phyloP scores from a whole-genome alignment of 2,888 invertebrate species.

The Molanna angustata region DNA sequence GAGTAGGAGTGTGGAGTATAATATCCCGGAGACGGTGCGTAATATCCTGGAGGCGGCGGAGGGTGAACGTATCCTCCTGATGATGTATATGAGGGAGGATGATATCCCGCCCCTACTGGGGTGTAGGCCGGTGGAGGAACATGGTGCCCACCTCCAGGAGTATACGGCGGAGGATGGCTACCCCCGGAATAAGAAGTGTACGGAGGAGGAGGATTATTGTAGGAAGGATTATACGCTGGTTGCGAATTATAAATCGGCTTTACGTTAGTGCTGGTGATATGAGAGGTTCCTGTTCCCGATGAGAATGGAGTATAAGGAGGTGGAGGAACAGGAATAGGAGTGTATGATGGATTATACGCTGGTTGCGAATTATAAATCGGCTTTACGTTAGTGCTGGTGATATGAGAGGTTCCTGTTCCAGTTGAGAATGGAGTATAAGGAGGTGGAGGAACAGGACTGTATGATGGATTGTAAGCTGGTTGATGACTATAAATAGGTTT shows the following conservation, averaged over 20 bases:
- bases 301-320: background rate
- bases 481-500: conserved; percentile 2
- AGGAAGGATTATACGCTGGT: conserved; percentile 23
- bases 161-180: conserved; percentile 10
- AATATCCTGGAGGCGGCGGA: background rate
- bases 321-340: background rate
- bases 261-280: background rate
- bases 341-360: background rate
- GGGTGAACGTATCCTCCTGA: background rate
- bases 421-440: background rate
- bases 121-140: conserved; percentile 12
- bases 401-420: background rate
- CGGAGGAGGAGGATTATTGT: conserved; percentile 9
- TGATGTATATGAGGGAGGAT: background rate
- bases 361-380: conserved; percentile 3
- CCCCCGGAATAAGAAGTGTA: conserved; percentile 5
- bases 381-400: conserved; percentile 10
- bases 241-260: conserved; percentile 1
- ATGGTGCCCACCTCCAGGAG: background rate
- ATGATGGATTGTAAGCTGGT: background rate
- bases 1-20: conserved; percentile 34
- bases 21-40: conserved; percentile 4
- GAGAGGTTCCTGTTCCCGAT: background rate
- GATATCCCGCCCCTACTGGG: conserved; percentile 12
- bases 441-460: background rate